These are phyloP conservation scores for Odontamblyopus lacepedii DNA, from an alignment of 2,797 vertebrate genomes.

Conservation along the genomic window DNA sequence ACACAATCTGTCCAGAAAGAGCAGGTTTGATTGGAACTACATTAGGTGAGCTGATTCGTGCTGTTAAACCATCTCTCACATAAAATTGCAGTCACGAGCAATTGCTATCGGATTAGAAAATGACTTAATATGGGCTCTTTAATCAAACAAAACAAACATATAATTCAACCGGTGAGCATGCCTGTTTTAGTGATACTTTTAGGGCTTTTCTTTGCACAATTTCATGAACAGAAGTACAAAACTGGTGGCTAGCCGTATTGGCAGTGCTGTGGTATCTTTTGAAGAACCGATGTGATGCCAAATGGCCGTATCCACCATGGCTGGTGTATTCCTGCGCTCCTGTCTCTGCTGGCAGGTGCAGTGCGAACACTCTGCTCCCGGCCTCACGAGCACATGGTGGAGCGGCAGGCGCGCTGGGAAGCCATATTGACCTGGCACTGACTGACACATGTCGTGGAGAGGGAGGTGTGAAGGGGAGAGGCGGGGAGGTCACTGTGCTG, in stretches of 20 bases:
- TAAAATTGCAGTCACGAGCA: too few species aligned
- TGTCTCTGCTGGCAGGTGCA: slow-evolving; percentile 58
- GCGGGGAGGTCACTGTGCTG: slow-evolving; percentile 50
- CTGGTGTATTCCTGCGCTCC: slow-evolving; percentile 50
- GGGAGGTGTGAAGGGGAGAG: slow-evolving; percentile 53
- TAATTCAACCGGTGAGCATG: too few species aligned
- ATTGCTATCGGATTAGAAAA: too few species aligned
- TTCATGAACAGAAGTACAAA: too few species aligned
- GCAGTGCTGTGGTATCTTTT: neutral
- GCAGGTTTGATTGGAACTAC: too few species aligned
- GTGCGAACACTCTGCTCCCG: slow-evolving; percentile 44
- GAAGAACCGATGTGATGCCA: slow-evolving; percentile 27
- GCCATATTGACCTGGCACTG: slow-evolving; percentile 73
- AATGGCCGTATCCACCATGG: slow-evolving; percentile 46
- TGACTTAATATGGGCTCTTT: too few species aligned
- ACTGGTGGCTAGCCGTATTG: neutral
- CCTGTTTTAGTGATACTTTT: too few species aligned
- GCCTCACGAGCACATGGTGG: slow-evolving; percentile 70
- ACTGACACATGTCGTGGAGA: slow-evolving; percentile 71
- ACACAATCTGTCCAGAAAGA: too few species aligned
- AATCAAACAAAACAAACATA: neutral
- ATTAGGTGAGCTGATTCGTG: too few species aligned
- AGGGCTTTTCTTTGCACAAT: too few species aligned
- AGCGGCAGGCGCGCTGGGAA: slow-evolving; percentile 58
- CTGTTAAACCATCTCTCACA: too few species aligned